Evolutionary conservation across 2,888 invertebrate genomes (phyloP), one percentile per base, ranked within the genome.

Genomic region (Gasteruption jaculator): DNA sequence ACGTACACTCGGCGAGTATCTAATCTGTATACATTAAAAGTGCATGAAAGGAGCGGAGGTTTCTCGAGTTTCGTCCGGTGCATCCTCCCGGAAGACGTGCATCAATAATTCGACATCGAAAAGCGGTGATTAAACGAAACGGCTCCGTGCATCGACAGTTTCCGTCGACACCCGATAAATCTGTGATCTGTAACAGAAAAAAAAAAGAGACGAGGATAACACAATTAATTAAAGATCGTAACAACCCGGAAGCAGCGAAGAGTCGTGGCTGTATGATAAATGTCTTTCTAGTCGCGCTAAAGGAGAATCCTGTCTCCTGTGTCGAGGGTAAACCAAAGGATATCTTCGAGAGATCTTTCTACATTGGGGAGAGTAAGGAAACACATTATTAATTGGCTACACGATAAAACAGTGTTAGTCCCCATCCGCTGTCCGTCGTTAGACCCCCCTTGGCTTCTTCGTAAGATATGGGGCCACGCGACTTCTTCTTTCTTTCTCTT

Each of bases 371-470:
- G 22, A 14, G 8, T 24, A n/a, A 21, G 36, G 16, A 24, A 30
- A 50, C 55, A 64, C 57, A 57, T 68, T 67, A 68, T 67, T 68
- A 68, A 68, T 68, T 64, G 61, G 64, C 60, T 68, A 68, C 65
- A 66, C 57, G 66, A 68, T 67, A 62, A 65, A 65, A 61, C 64
- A 61, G 61, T 63, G 67, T 65, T 65, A 61, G 63, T 63, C 58
- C 57, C 60, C 57, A 56, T 63, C 59, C 58, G 56, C 54, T 59
- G 60, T 61, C 60, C 60, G 54, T 56, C 55, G 50, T 37, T 20
- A 54, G 60, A 61, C 65, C 66, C 65, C 63, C 64, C 58, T 53
- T 53, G 60, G 62, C 57, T 52, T 53, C 52, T 48, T 51, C 50
- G 50, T 55, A 60, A 67, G 63, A 65, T 65, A 66, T 63, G 63